A percentile compares a stretch with the other conserved stretches of the same genome.
phyloP scores from a whole-genome alignment of 2,888 invertebrate genomes.

The Spisula subtruncata region DNA sequence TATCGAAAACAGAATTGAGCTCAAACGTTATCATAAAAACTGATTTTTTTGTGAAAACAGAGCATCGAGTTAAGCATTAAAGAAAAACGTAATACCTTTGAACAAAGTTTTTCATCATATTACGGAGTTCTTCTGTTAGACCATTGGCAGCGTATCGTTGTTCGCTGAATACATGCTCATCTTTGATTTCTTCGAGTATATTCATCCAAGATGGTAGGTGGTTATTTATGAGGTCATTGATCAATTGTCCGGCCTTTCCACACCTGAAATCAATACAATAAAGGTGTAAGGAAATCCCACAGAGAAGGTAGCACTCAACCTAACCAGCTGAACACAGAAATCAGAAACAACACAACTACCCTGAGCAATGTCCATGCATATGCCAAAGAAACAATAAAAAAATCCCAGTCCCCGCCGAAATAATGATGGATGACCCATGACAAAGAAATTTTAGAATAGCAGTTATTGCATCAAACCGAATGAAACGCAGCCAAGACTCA shows the following conservation, averaged over 20 bases:
- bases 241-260: neutral
- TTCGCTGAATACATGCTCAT: neutral
- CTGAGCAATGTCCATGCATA: too few relatives aligned
- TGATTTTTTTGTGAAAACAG: neutral
- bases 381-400: too few relatives aligned
- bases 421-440: too few relatives aligned
- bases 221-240: constrained; percentile 8
- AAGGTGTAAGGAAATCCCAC: too few relatives aligned
- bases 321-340: too few relatives aligned
- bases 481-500: too few relatives aligned
- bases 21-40: neutral
- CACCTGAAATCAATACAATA: constrained; percentile 18
- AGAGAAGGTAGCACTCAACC: too few relatives aligned
- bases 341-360: too few relatives aligned
- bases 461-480: too few relatives aligned
- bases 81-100: neutral
- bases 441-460: too few relatives aligned
- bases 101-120: neutral
- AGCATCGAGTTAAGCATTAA: neutral
- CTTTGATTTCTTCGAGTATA: neutral
- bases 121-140: neutral
- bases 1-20: neutral
- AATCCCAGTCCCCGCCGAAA: too few relatives aligned
- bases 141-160: neutral
- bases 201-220: constrained; percentile 9